Evolutionary conservation across 2,888 invertebrate genomes (phyloP).

Genomic region (Ornithoptera alexandrae): DNA sequence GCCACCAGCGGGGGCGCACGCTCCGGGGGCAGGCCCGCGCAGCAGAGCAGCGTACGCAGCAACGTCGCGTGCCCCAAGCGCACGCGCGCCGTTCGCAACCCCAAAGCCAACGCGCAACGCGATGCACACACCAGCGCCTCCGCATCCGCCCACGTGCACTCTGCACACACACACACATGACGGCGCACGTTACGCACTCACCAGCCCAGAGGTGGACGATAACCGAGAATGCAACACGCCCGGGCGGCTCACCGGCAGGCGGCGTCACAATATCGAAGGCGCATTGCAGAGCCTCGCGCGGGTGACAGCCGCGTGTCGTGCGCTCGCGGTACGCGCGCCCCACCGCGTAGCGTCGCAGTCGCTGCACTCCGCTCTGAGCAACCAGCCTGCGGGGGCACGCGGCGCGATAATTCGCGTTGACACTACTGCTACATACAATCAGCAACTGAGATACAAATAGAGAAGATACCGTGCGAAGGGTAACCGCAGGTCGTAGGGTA

Average conservation of each 20-base stretch:
- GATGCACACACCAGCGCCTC: conserved; percentile 86
- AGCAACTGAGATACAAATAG: no score
- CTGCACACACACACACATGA: conserved; percentile 86
- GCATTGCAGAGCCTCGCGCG: conserved; percentile 93
- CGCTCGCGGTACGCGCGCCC: conserved; percentile 91
- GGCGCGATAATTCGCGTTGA: not conserved
- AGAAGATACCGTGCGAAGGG: conserved; percentile 68
- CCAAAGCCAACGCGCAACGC: conserved; percentile 66
- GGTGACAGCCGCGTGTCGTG: conserved; percentile 89
- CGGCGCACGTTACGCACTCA: conserved; percentile 45
- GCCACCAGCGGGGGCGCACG: conserved; percentile 75
- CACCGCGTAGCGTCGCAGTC: conserved; percentile 87
- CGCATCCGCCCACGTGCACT: conserved; percentile 89
- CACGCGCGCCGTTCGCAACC: conserved; percentile 69
- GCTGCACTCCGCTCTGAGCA: conserved; percentile 20
- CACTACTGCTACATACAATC: no score
- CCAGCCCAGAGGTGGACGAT: conserved; percentile 76
- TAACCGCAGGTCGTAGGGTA: conserved; percentile 90
- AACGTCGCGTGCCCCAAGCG: conserved; percentile 90
- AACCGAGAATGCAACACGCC: conserved; percentile 90
- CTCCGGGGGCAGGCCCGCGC: conserved; percentile 87
- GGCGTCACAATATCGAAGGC: conserved; percentile 96
- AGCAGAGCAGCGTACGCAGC: conserved; percentile 86
- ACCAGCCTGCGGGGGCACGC: conserved; percentile 10
- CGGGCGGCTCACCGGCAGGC: conserved; percentile 72